These are phyloP conservation scores for Parapristionchus giblindavisi DNA, from an alignment of 2,888 invertebrate species.

Conservation along the genomic window DNA sequence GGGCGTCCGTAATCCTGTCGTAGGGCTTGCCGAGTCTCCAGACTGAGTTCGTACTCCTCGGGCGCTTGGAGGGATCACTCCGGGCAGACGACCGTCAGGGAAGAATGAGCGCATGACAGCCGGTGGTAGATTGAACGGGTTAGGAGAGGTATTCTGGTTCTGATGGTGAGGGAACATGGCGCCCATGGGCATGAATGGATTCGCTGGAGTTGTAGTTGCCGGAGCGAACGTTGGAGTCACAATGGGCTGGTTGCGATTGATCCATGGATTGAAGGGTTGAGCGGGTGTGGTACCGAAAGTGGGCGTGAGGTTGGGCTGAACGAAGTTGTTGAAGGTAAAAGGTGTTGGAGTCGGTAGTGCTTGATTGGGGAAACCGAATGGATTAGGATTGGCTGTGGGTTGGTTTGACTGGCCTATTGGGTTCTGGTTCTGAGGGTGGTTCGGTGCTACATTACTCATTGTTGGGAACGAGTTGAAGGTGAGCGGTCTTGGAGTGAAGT, in stretches of 20 bases:
- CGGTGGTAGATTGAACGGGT: conserved; percentile 22
- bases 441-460: too few relatives aligned
- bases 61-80: conserved; percentile 20
- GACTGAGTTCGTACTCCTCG: conserved; percentile 10
- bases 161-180: conserved; percentile 22
- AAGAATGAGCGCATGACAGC: conserved; percentile 2
- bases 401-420: too few relatives aligned
- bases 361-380: too few relatives aligned
- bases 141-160: background rate
- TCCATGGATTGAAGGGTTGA: too few relatives aligned
- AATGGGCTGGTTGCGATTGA: too few relatives aligned
- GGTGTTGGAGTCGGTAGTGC: too few relatives aligned
- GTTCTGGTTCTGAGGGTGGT: too few relatives aligned
- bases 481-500: background rate
- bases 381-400: too few relatives aligned
- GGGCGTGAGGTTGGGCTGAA: too few relatives aligned
- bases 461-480: background rate
- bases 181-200: background rate
- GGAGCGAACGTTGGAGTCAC: background rate
- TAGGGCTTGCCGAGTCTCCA: background rate
- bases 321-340: too few relatives aligned
- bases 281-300: too few relatives aligned
- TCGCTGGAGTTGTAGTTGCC: background rate
- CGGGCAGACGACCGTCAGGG: conserved; percentile 25
- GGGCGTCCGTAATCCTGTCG: conserved; percentile 9